A percentile compares a stretch with the other conserved stretches of the same genome.
Evolutionary conservation across 2,888 invertebrate species (phyloP).

Genomic region (Exocentrus adspersus): DNA sequence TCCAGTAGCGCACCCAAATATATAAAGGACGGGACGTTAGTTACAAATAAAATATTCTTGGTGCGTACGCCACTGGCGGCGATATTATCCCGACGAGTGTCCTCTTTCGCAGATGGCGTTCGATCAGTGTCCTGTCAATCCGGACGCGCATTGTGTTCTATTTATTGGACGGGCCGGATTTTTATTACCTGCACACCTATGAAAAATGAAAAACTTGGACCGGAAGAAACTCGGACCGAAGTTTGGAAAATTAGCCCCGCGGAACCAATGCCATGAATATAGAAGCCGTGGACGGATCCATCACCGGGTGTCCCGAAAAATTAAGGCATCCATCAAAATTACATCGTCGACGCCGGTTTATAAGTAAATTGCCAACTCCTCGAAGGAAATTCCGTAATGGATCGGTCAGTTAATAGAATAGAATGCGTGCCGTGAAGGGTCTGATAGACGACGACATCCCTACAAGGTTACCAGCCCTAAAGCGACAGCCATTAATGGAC

Average conservation of each 20-base stretch:
- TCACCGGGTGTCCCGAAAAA: neutral
- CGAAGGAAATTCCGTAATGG: conserved; percentile 1
- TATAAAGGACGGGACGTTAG: too few relatives aligned
- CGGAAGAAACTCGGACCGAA: too few relatives aligned
- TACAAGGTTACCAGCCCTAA: too few relatives aligned
- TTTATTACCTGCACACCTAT: neutral
- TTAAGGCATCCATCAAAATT: neutral
- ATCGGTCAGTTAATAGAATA: neutral
- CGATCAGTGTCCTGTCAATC: conserved; percentile 8
- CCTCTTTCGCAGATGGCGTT: neutral
- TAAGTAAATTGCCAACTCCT: neutral
- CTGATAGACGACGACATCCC: too few relatives aligned
- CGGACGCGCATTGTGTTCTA: neutral
- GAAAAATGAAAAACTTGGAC: neutral
- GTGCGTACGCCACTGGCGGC: neutral
- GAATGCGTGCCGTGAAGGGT: too few relatives aligned
- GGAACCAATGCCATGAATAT: neutral
- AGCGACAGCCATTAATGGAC: too few relatives aligned
- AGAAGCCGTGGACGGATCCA: neutral
- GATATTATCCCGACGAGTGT: neutral
- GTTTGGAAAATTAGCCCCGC: too few relatives aligned
- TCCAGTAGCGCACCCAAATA: neutral
- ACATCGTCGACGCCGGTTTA: neutral
- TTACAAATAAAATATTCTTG: neutral
- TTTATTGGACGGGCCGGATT: neutral